phyloP scores from a whole-genome alignment of 2,113 vertebrate species.

The Pyrgilauda ruficollis region DNA sequence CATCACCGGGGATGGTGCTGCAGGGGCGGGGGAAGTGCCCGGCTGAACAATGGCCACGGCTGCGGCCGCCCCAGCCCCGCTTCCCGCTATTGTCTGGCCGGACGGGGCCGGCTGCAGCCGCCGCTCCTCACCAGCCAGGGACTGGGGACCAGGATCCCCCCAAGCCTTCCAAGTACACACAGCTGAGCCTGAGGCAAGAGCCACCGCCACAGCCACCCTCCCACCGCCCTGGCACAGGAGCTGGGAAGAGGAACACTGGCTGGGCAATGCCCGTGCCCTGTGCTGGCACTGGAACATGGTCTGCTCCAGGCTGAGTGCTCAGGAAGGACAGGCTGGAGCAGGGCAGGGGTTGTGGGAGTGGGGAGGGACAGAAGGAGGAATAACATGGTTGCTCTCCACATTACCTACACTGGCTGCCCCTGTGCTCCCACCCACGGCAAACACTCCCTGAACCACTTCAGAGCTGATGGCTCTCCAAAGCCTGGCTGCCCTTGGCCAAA shows the following conservation, averaged over 20 bases:
- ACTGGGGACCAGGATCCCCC: not conserved
- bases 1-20: not conserved
- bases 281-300: too few relatives aligned
- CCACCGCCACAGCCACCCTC: not conserved
- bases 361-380: not conserved
- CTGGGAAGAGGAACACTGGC: not conserved
- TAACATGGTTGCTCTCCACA: accelerated
- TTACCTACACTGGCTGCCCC: not conserved
- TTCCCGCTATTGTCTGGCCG: conserved; percentile 73
- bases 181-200: not conserved
- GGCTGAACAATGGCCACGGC: conserved; percentile 8
- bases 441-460: not conserved
- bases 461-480: not conserved
- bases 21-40: not conserved
- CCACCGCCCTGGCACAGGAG: accelerated
- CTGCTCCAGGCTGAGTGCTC: accelerated
- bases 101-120: not conserved
- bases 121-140: not conserved
- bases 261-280: not conserved
- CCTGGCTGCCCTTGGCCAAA: not conserved
- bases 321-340: not conserved
- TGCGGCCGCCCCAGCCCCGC: not conserved
- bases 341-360: not conserved
- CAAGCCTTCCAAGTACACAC: accelerated
- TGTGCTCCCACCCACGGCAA: not conserved